A percentile compares a stretch with the other conserved stretches of the same genome.
Evolutionary conservation across 2,888 invertebrate species (phyloP).

Genomic region (Macaria liturata): DNA sequence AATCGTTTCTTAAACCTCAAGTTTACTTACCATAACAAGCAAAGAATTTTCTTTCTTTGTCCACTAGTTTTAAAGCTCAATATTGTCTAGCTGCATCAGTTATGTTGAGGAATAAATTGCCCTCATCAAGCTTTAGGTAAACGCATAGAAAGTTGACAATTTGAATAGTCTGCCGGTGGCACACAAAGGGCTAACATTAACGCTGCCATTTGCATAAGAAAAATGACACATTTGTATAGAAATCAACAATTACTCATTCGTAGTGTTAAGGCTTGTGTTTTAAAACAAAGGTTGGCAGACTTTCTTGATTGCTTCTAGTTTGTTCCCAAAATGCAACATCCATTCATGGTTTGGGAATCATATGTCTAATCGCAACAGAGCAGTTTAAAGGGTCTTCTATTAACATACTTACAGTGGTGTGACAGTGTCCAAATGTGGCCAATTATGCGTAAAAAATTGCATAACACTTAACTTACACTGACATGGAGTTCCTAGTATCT

Average conservation of each 20-base stretch:
- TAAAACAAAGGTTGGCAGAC: not conserved
- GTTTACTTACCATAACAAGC: not conserved
- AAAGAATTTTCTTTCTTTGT: constrained; percentile 37
- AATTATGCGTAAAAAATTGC: not conserved
- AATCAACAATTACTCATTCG: constrained; percentile 22
- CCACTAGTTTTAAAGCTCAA: constrained; percentile 28
- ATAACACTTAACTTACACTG: not conserved
- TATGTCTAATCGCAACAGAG: too few relatives aligned
- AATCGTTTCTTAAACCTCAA: constrained; percentile 50
- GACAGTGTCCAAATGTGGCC: too few relatives aligned
- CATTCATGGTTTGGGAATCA: too few relatives aligned
- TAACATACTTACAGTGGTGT: too few relatives aligned
- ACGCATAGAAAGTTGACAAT: constrained; percentile 61
- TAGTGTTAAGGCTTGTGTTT: constrained; percentile 5
- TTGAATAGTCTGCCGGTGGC: constrained; percentile 46
- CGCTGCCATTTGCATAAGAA: constrained; percentile 42
- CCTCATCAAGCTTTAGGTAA: constrained; percentile 56
- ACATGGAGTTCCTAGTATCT: not conserved
- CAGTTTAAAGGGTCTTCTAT: too few relatives aligned
- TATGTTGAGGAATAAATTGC: constrained; percentile 56
- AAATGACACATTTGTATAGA: constrained; percentile 11
- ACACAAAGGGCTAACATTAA: constrained; percentile 51
- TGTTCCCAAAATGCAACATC: not conserved
- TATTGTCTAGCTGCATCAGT: constrained; percentile 28
- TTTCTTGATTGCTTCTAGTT: not conserved